Evolutionary conservation across 2,888 invertebrate species (phyloP).

Genomic region (Agriopis marginaria): DNA sequence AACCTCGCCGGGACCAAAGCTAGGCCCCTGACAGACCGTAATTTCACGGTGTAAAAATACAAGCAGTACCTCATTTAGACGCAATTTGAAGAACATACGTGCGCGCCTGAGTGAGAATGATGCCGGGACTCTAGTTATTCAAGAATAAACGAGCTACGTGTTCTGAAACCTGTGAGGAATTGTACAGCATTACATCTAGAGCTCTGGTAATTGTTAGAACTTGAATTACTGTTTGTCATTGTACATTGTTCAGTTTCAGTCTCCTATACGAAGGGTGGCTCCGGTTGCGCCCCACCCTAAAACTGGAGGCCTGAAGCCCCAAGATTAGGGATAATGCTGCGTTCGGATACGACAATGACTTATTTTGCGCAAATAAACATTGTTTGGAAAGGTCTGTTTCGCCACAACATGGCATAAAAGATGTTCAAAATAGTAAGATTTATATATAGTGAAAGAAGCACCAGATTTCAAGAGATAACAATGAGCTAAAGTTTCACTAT

Average conservation of each 20-base stretch:
- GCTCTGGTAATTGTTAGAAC: not conserved
- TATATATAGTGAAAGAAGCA: not conserved
- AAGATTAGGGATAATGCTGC: slow-evolving; percentile 45
- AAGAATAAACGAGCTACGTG: not conserved
- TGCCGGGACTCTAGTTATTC: not conserved
- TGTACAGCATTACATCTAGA: not conserved
- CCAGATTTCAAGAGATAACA: not conserved
- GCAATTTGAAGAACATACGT: slow-evolving; percentile 11
- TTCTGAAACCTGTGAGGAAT: not conserved
- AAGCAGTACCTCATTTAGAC: slow-evolving; percentile 35
- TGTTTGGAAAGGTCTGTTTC: slow-evolving; percentile 16
- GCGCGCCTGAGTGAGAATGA: not conserved
- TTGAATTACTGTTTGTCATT: slow-evolving; percentile 18
- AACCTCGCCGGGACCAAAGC: slow-evolving; percentile 41
- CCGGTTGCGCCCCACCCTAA: slow-evolving; percentile 38
- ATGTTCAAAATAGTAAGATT: slow-evolving; percentile 13
- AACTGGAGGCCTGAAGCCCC: slow-evolving; percentile 42
- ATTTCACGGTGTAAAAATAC: slow-evolving; percentile 43
- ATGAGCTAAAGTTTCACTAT: not conserved
- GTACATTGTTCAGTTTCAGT: slow-evolving; percentile 14
- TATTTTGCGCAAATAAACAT: slow-evolving; percentile 36
- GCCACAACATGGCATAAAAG: slow-evolving; percentile 18
- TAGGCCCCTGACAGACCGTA: slow-evolving; percentile 54
- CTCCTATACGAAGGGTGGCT: slow-evolving; percentile 40
- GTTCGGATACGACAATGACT: slow-evolving; percentile 36